These are phyloP conservation scores for Sebastes hubbsi DNA, from an alignment of 2,797 vertebrate genomes.

Conservation along the genomic window DNA sequence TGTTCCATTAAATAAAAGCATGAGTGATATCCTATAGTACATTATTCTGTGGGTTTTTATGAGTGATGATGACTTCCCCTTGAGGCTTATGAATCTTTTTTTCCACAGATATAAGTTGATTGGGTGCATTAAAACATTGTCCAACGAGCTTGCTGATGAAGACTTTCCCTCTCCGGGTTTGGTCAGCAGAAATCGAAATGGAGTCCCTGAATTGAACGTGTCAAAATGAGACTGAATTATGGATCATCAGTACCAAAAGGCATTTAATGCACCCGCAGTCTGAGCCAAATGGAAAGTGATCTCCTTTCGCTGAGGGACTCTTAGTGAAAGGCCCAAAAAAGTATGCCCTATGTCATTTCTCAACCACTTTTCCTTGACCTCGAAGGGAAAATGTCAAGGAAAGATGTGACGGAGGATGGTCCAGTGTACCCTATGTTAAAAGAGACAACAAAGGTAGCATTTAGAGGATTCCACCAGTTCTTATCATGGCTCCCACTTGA, in stretches of 20 bases:
- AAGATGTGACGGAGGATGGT: not conserved
- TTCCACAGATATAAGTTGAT: slow-evolving; percentile 15
- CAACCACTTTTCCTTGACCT: not conserved
- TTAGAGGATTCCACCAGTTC: not conserved
- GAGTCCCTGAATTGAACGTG: slow-evolving; percentile 58
- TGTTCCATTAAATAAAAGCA: slow-evolving; percentile 14
- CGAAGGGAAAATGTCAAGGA: not conserved
- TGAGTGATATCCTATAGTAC: not conserved
- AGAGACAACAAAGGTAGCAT: not conserved
- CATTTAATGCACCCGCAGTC: slow-evolving; percentile 50
- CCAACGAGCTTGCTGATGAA: slow-evolving; percentile 59
- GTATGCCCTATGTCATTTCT: not conserved
- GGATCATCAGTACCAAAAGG: slow-evolving; percentile 66
- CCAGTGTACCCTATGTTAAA: not conserved
- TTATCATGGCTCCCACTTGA: not conserved
- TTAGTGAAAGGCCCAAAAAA: not conserved
- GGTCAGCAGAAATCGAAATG: slow-evolving; percentile 69
- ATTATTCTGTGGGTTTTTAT: slow-evolving; percentile 14
- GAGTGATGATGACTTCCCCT: slow-evolving; percentile 25
- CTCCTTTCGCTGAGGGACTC: slow-evolving; percentile 24
- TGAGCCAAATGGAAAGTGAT: slow-evolving; percentile 71
- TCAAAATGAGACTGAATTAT: slow-evolving; percentile 79
- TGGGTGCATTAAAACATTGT: slow-evolving; percentile 29
- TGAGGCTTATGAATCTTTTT: not conserved
- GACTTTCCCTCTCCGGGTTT: slow-evolving; percentile 37